Conservation (phyloP, 2,797 vertebrate genomes). For the Apodemus agrarius region DNA sequence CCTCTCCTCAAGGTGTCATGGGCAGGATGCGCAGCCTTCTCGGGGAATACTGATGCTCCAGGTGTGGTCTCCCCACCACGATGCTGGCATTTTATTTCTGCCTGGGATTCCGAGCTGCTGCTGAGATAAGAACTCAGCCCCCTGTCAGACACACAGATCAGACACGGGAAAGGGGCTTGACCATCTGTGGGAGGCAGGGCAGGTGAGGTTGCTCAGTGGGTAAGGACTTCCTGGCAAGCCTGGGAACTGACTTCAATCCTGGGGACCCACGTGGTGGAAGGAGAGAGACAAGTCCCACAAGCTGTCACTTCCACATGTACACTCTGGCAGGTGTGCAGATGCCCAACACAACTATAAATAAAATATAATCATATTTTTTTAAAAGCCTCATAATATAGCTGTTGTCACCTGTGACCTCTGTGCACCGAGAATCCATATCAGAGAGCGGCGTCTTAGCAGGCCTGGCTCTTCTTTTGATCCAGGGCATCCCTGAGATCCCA, state of each 20-base stretch:
- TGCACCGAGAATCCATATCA: accelerated
- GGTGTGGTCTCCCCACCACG: slow-evolving; percentile 53
- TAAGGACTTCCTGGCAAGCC: not conserved
- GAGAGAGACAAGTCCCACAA: not conserved
- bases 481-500: not conserved
- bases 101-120: slow-evolving; percentile 50
- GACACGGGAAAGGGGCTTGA: not conserved
- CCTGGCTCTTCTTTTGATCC: not conserved
- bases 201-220: not conserved
- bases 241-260: no score
- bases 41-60: slow-evolving; percentile 65
- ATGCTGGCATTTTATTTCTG: slow-evolving; percentile 1
- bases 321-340: not conserved
- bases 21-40: slow-evolving; percentile 47
- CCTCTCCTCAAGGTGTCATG: slow-evolving; percentile 64
- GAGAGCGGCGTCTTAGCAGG: not conserved
- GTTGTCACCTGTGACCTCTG: no score
- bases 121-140: not conserved
- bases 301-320: no score
- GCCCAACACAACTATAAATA: not conserved
- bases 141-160: not conserved
- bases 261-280: not conserved
- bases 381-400: not conserved
- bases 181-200: not conserved
- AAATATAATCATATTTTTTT: not conserved